Base-by-base conservation (phyloP, 2,888 invertebrate genomes). In the Drosophila mimica region DNA sequence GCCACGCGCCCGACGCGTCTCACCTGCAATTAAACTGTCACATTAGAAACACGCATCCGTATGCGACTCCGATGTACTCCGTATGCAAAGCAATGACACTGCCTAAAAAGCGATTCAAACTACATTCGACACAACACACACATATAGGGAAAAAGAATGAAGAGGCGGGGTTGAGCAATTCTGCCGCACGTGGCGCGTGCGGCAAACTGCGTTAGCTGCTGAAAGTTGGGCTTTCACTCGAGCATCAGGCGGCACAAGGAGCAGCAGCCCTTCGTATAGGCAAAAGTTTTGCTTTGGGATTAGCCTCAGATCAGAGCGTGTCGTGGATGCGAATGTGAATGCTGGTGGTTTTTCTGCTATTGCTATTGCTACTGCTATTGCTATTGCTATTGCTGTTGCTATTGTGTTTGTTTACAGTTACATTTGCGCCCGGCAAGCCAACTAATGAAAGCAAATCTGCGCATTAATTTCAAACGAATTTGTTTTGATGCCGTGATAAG, bases 1-100 rank as follows among this genome's bases (percentile, higher is more conserved):
- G 81, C 60, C 85, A 86, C 89, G 85, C 83, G 88, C 40, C 71
- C 33, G 57, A 7, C 88, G 82, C 79, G 79, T 79, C 91, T 92
- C 92, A 92, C 91, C 92, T 92, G 91, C 90, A 92, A 92, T 92
- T 92, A 92, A 91, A 89, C 81, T 91, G 92, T 91, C 92, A 91
- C 83, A 91, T 90, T 86, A 89, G 78, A 66, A 61, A 76, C 71
- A 87, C 74, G 77, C 76, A 76, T 66, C 53, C 56, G 54, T 20
- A 56, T 58, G 20, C 51, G 36, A 60, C 51, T 40, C 6, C n/a
- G 36, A 49, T 56, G 61, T 58, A 63, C 63, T 76, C 71, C 49
- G 51, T 53, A 76, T 80, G 82, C 75, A 87, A 85, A 85, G 77
- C 70, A 88, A 85, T 89, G 90, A 82, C 85, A 90, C 75, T 73